Evolutionary conservation across 2,888 invertebrate species (phyloP), one percentile per base, ranked within the genome.

Genomic region (Heliconius ismenius): DNA sequence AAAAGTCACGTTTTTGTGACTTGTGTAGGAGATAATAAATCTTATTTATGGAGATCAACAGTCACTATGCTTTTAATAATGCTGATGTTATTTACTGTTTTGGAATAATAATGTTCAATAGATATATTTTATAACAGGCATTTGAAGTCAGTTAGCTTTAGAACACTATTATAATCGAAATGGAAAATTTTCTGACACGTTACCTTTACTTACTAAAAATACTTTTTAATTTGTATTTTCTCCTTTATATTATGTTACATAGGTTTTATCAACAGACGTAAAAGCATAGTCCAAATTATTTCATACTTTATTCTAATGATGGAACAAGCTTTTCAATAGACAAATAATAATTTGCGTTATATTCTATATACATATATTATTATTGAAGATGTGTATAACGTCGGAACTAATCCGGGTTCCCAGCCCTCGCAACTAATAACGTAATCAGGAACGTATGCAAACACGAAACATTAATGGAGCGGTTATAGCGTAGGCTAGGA

Each of bases 391-490:
- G 15, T 63, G 49, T 32, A 73, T 13, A 74, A 15, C 7, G 24
- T 9, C n/a, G 54, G 24, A 64, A 65, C 24, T 65, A 74, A 65
- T 74, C 65, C 54, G 65, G 24, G 64, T 65, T 76, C 39, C 11
- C 64, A 54, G 64, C 32, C 64, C 39, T n/a, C 58, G 24, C 62
- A 65, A 64, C 72, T 76, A 76, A 76, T 65, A 72, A 72, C 65
- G 65, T 65, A 72, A 72, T 72, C 72, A 72, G 64, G 63, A 65
- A 65, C 72, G 76, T 76, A 72, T 72, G 70, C 72, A 65, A 76
- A 76, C 64, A 72, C 62, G 75, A 63, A 75, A 76, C 65, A 76
- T 58, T 73, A 76, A 76, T 72, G 64, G 64, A 24, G 65, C 65
- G 65, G 64, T 54, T 63, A 49, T 62, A 39, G 39, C 4, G 24